Evolutionary conservation across 2,888 invertebrate species (phyloP).

Genomic region (Dynastes grantii): DNA sequence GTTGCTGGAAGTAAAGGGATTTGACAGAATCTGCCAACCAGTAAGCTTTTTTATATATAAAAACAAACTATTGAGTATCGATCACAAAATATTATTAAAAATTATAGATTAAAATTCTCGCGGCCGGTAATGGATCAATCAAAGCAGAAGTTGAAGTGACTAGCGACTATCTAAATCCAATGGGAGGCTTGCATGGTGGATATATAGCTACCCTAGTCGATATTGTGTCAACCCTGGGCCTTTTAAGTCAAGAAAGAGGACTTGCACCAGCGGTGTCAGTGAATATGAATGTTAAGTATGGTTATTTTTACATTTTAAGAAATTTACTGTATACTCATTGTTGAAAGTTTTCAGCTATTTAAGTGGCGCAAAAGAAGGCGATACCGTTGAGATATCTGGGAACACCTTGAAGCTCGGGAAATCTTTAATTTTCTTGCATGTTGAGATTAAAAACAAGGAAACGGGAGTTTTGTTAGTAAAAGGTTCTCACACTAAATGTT

Average conservation of each 20-base stretch:
- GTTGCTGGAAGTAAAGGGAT: too few relatives aligned
- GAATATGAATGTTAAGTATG: constrained; percentile 85
- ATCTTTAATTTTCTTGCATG: constrained; percentile 86
- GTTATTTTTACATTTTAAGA: constrained; percentile 57
- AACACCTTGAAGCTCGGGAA: constrained; percentile 84
- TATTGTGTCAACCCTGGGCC: constrained; percentile 83
- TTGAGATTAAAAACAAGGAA: constrained; percentile 83
- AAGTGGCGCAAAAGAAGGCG: constrained; percentile 83
- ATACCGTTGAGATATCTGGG: constrained; percentile 85
- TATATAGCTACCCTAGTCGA: constrained; percentile 87
- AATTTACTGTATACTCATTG: background rate
- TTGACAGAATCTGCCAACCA: too few relatives aligned
- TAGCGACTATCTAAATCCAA: constrained; percentile 82
- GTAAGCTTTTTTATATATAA: too few relatives aligned
- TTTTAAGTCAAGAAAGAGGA: constrained; percentile 74
- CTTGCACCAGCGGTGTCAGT: constrained; percentile 78
- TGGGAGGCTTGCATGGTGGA: constrained; percentile 89
- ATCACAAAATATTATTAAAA: too few relatives aligned
- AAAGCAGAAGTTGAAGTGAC: constrained; percentile 83
- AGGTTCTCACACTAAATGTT: constrained; percentile 88
- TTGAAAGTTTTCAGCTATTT: constrained; percentile 78
- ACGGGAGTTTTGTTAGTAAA: constrained; percentile 83
- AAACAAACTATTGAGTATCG: too few relatives aligned
- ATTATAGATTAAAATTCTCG: constrained; percentile 63
- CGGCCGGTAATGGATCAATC: constrained; percentile 82